Evolutionary conservation across 2,113 vertebrate species (phyloP).

Genomic region (Leiothrix lutea): DNA sequence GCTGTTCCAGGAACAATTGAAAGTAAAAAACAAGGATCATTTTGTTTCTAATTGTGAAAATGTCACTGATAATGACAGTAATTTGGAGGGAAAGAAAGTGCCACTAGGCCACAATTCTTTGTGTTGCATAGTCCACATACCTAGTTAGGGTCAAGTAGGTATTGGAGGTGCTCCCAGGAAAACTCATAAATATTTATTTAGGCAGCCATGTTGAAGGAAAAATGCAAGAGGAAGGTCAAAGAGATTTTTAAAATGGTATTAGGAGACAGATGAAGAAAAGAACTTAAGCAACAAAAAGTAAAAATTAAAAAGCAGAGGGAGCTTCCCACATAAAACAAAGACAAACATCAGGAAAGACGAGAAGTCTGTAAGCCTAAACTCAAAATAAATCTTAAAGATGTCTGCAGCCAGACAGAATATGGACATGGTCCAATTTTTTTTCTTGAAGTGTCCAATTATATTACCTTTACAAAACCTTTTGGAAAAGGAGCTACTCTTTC

Average conservation of each 20-base stretch:
- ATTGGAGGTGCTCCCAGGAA: neutral
- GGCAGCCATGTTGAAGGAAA: neutral
- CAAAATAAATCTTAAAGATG: neutral
- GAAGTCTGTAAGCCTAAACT: neutral
- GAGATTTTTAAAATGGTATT: neutral
- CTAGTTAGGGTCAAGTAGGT: neutral
- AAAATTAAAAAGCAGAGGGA: neutral
- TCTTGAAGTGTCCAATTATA: neutral
- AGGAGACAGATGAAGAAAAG: neutral
- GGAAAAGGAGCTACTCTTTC: neutral
- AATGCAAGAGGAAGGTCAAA: neutral
- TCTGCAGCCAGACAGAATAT: neutral
- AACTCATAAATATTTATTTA: neutral
- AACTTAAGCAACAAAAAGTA: neutral
- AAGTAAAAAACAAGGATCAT: neutral
- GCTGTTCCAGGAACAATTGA: neutral
- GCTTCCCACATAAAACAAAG: neutral
- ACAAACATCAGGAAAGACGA: neutral
- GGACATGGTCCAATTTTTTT: neutral
- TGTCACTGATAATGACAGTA: neutral
- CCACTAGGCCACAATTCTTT: neutral
- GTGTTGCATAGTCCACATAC: neutral
- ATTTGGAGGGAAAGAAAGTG: neutral
- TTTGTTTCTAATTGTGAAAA: constrained; percentile 10
- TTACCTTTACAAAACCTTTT: neutral